Base-by-base conservation (phyloP, 2,113 vertebrate species). In the Neodon shergylaensis region DNA sequence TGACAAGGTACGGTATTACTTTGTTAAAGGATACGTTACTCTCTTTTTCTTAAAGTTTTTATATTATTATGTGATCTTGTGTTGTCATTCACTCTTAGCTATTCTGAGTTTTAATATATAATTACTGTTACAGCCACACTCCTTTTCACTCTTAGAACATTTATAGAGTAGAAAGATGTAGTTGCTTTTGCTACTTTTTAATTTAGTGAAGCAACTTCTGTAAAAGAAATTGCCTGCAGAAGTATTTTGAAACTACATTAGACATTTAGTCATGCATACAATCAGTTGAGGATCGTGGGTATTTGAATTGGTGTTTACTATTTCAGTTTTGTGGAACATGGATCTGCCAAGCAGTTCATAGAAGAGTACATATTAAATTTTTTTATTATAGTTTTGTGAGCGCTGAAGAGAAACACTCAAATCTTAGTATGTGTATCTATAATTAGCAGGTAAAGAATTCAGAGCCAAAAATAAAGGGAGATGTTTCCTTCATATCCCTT, bases 1-100 rank as follows among this genome's bases (percentile, higher is more conserved):
- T 98, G 99, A 99, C 97, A 99, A 99, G 99, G 99, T 99, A 98
- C 97, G 84, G 28, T 88, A 12, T 42, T 79, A 0, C 31, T 58
- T 61, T 74, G 63, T 66, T 49, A 47, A 63, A 89, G 36, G 65
- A 8, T 4, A 3, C 0, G 21, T 86, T 82, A 33, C 1, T 42
- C 17, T 91, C 83, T 90, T 92, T 66, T 28, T 88, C 16, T 96
- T 81, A 77, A 13, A 81, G 39, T 94, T 68, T 54, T 88, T 21
- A 39, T 87, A 9, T 73, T 73, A 78, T 17, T 83, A 52, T 89
- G 14, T 93, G 10, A n/a, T 52, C 78, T 91, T 52, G 19, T 86
- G 33, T 33, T 58, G 8, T 9, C 28, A 7, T 81, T 88, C 77
- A 91, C 26, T 85, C 61, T 89, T 88, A 70, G 24, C 81, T 93